Percentiles rank a stretch among this genome's conserved stretches.
These are phyloP conservation scores for Macrostomum lignano DNA, from an alignment of 1,140 invertebrate species.

Conservation along the genomic window DNA sequence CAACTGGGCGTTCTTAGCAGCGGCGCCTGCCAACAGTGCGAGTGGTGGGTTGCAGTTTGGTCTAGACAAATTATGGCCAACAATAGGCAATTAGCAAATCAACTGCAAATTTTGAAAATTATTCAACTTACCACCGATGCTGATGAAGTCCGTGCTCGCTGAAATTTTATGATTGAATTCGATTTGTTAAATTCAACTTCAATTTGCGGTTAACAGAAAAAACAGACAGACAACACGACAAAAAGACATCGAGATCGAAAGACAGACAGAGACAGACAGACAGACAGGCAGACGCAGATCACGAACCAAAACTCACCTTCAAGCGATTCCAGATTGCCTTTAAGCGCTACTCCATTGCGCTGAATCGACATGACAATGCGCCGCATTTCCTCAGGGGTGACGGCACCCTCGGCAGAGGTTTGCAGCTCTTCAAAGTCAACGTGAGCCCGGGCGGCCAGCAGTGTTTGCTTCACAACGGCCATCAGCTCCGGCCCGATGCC, in stretches of 20 bases:
- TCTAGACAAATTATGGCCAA: background rate
- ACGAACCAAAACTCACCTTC: slow-evolving; percentile 2
- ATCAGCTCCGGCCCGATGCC: slow-evolving; percentile 88
- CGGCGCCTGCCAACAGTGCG: background rate
- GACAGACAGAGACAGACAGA: too few relatives aligned
- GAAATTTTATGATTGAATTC: background rate
- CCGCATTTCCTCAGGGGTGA: too few relatives aligned
- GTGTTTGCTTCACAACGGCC: slow-evolving; percentile 65
- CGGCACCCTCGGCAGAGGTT: slow-evolving; percentile 11
- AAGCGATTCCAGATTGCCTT: slow-evolving; percentile 3
- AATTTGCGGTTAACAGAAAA: too few relatives aligned
- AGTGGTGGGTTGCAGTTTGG: background rate
- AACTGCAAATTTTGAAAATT: slow-evolving; percentile 2
- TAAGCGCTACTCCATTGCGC: slow-evolving; percentile 5
- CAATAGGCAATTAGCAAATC: slow-evolving; percentile 4
- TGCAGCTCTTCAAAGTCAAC: slow-evolving; percentile 31
- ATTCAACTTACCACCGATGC: background rate
- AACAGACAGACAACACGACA: too few relatives aligned
- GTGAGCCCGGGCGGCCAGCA: slow-evolving; percentile 36
- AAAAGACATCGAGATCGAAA: too few relatives aligned
- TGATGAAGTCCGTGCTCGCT: too few relatives aligned
- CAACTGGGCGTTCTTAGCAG: slow-evolving; percentile 3
- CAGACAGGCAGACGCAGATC: too few relatives aligned
- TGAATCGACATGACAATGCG: background rate
- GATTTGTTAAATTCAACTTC: background rate